phyloP scores from a whole-genome alignment of 2,113 vertebrate species.

The Zosterops pallidus region DNA sequence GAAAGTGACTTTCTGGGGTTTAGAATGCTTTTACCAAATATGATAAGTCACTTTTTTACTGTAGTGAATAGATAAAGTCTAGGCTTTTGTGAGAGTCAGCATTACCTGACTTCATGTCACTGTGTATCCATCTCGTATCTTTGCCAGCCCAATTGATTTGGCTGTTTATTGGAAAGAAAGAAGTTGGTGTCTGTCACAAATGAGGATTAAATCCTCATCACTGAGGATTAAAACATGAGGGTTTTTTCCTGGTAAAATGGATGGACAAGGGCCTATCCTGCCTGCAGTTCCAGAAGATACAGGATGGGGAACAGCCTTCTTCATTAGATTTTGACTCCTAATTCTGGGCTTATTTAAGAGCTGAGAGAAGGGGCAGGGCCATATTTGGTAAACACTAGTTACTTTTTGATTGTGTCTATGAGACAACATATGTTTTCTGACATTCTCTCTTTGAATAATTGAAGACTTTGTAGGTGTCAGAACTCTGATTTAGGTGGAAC shows the following conservation, averaged over 20 bases:
- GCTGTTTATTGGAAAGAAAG: not conserved
- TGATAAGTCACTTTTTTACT: not conserved
- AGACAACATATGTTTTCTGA: not conserved
- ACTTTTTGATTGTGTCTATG: not conserved
- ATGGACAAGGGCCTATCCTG: not conserved
- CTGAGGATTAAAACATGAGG: not conserved
- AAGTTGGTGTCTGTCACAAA: not conserved
- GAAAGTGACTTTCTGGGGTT: not conserved
- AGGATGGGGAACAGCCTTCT: not conserved
- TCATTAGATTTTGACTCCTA: not conserved
- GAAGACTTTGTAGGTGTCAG: not conserved
- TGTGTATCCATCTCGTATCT: not conserved
- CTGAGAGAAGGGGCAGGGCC: accelerated
- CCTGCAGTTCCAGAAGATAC: not conserved
- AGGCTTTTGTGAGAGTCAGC: not conserved
- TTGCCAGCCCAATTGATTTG: not conserved
- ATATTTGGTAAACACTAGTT: not conserved
- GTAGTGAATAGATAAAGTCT: not conserved
- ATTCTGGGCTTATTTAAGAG: not conserved
- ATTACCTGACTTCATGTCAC: not conserved
- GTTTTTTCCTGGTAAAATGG: not conserved
- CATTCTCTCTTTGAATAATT: not conserved
- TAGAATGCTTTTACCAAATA: not conserved
- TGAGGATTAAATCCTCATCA: too few species aligned
- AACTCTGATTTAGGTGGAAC: not conserved